Conservation (phyloP, 2,888 invertebrate species). For the Drosophila kambysellisi region DNA sequence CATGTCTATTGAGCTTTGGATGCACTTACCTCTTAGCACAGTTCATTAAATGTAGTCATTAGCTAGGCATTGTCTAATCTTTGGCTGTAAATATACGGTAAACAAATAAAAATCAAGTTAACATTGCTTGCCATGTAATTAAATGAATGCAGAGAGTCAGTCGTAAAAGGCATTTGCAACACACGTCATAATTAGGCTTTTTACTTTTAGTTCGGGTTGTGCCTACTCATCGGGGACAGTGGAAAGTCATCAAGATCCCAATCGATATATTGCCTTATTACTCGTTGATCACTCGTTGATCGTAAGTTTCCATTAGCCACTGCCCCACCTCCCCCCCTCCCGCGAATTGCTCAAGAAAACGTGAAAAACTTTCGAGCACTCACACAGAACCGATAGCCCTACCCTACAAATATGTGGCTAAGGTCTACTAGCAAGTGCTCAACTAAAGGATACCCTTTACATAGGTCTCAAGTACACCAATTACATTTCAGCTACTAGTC, state of each 20-base stretch:
- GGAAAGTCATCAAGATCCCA: slow-evolving; percentile 50
- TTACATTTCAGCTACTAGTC: background rate
- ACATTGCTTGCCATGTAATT: slow-evolving; percentile 15
- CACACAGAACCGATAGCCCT: slow-evolving; percentile 40
- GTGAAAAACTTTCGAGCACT: slow-evolving; percentile 54
- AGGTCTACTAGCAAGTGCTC: too few relatives aligned
- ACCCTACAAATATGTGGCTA: slow-evolving; percentile 7
- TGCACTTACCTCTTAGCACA: slow-evolving; percentile 65
- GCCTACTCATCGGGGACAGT: slow-evolving; percentile 44
- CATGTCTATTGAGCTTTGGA: slow-evolving; percentile 1
- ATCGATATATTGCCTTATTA: slow-evolving; percentile 49
- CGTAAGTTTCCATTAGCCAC: slow-evolving; percentile 51
- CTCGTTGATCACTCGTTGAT: background rate
- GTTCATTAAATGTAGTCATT: slow-evolving; percentile 33
- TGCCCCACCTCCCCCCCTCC: background rate
- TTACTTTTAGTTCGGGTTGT: background rate
- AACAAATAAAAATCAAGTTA: slow-evolving; percentile 29
- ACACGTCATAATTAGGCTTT: slow-evolving; percentile 34
- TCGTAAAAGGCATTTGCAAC: slow-evolving; percentile 27
- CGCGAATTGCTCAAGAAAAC: slow-evolving; percentile 68
- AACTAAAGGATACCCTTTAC: slow-evolving; percentile 11
- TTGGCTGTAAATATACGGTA: slow-evolving; percentile 64
- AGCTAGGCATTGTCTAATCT: slow-evolving; percentile 46
- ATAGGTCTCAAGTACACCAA: background rate
- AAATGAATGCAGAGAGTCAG: slow-evolving; percentile 11